Evolutionary conservation across 2,888 invertebrate species (phyloP).

Genomic region (Strigamia maritima): DNA sequence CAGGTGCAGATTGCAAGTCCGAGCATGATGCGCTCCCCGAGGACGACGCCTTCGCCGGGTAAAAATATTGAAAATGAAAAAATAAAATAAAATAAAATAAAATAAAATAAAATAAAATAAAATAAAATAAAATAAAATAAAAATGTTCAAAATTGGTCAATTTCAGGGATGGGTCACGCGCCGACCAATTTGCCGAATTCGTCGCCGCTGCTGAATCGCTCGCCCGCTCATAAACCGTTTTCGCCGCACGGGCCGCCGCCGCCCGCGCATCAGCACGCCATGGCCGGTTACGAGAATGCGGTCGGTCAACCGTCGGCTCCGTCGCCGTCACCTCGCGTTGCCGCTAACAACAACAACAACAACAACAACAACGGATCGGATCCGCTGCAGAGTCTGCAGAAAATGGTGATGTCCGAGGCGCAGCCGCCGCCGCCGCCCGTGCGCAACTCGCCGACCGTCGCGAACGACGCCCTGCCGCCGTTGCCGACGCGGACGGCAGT

Average conservation of each 20-base stretch:
- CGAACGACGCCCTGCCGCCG: neutral
- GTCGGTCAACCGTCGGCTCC: neutral
- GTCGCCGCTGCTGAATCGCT: slow-evolving; percentile 36
- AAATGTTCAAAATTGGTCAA: neutral
- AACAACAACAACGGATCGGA: slow-evolving; percentile 42
- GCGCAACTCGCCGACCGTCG: neutral
- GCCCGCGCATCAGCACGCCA: slow-evolving; percentile 41
- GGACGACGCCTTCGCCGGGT: slow-evolving; percentile 42
- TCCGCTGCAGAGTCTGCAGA: slow-evolving; percentile 46
- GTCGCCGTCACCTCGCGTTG: neutral
- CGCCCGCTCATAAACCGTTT: slow-evolving; percentile 41
- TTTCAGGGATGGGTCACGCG: slow-evolving; percentile 40
- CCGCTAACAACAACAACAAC: neutral
- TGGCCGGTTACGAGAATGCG: slow-evolving; percentile 38
- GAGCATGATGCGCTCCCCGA: slow-evolving; percentile 41
- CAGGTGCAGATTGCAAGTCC: slow-evolving; percentile 39
- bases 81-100: neutral
- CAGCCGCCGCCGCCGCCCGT: neutral
- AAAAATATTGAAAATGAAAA: neutral
- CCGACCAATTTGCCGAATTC: slow-evolving; percentile 17
- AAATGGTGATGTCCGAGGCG: slow-evolving; percentile 46
- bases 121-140: neutral
- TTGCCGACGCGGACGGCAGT: neutral
- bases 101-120: neutral
- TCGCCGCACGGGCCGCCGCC: slow-evolving; percentile 41